Base-by-base conservation (phyloP, 2,888 invertebrate species). In the Amorpha juglandis region DNA sequence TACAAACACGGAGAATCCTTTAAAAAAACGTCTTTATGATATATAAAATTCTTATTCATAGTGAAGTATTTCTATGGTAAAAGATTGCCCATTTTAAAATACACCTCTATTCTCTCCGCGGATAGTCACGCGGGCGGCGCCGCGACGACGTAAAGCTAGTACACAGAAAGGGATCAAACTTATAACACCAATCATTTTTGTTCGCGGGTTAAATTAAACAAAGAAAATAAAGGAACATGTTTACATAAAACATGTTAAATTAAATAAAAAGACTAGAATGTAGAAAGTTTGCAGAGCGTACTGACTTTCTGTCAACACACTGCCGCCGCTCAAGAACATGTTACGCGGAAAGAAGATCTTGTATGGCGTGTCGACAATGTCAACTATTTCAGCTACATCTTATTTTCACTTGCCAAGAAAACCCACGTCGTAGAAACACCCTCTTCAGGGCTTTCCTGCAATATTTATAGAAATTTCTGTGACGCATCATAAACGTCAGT, bases 291-390 rank as follows among this genome's bases (percentile, higher is more conserved):
- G 12, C 8, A 48, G 16, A 62, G 14, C n/a, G 47, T 19, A 33
- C 8, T 50, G 33, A 35, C 19, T 51, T 38, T 16, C 21, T 63
- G 51, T 63, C 21, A 42, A 63, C 51, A 42, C 21, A 33, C 11
- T 38, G 38, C 12, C 19, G 16, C n/a, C n/a, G 19, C 19, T 63
- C 48, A 63, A 51, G 50, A 63, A 14, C 48, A 63, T 51, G 35
- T 21, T 51, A 63, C 51, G 80, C 86, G 89, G 89, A 90, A 89
- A 82, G 81, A 71, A 74, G 71, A 71, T 73, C 77, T 71, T 78
- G 84, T 85, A 84, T 87, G 84, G 81, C 78, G 80, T 82, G 81
- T 78, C 72, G 75, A 82, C 89, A 89, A 88, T 88, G 90, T 88
- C 88, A 88, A 81, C 84, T 88, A 88, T 88, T 89, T 88, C 74